These are phyloP conservation scores for Micromys minutus DNA, from an alignment of 2,113 vertebrate genomes.

Conservation along the genomic window DNA sequence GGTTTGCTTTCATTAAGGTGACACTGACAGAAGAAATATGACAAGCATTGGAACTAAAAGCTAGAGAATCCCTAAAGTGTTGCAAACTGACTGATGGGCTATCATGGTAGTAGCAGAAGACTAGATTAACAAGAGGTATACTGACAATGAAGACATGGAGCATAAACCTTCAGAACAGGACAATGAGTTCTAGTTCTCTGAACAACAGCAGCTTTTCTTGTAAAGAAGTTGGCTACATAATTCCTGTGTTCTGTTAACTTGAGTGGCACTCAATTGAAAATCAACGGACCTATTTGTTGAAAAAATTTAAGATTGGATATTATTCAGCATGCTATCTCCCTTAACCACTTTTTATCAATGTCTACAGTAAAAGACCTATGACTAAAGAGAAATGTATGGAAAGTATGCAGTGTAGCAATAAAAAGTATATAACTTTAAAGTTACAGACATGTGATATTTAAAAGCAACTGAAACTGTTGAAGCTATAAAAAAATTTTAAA, in stretches of 20 bases:
- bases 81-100: not conserved
- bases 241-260: not conserved
- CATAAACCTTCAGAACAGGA: not conserved
- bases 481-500: not conserved
- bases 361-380: not conserved
- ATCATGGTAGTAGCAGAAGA: not conserved
- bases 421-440: not conserved
- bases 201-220: not conserved
- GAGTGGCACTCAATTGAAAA: not conserved
- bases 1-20: not conserved
- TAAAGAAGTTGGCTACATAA: not conserved
- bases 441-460: not conserved
- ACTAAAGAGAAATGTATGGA: not conserved
- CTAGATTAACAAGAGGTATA: not conserved
- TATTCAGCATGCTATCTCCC: not conserved
- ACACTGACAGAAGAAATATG: not conserved
- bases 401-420: not conserved
- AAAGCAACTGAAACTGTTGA: not conserved
- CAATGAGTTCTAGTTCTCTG: rapidly evolving
- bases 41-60: not conserved
- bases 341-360: not conserved
- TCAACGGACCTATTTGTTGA: not conserved
- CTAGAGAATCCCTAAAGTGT: not conserved
- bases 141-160: not conserved
- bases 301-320: not conserved